phyloP scores from a whole-genome alignment of 2,888 invertebrate genomes.

The Lamellibrachia columna region DNA sequence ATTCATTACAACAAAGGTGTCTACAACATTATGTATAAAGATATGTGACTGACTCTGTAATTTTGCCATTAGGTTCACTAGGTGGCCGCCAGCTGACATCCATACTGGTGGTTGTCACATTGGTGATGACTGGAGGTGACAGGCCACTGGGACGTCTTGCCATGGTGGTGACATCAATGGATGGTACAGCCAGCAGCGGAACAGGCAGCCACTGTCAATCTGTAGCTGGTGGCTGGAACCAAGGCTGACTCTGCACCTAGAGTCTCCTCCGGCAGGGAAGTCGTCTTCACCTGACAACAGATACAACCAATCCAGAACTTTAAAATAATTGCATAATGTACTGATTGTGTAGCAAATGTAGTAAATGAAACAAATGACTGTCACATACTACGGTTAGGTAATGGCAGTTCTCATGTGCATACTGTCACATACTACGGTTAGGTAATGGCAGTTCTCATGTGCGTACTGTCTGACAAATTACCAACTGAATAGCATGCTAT shows the following conservation, averaged over 20 bases:
- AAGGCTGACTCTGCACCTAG: neutral
- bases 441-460: too few relatives aligned
- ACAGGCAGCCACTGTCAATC: conserved; percentile 52
- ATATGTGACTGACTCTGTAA: conserved; percentile 49
- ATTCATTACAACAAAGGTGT: neutral
- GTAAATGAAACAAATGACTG: too few relatives aligned
- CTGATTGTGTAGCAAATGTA: neutral
- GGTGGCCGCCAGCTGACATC: conserved; percentile 52
- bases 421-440: too few relatives aligned
- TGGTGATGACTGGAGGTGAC: conserved; percentile 45
- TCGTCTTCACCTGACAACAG: neutral
- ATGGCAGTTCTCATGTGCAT: too few relatives aligned
- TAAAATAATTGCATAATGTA: neutral
- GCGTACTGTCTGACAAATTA: too few relatives aligned
- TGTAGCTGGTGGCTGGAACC: neutral
- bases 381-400: too few relatives aligned
- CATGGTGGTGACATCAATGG: conserved; percentile 52
- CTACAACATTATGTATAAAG: neutral
- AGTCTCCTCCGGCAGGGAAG: neutral
- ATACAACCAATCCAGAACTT: neutral
- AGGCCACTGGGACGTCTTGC: conserved; percentile 54
- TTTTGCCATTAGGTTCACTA: conserved; percentile 57
- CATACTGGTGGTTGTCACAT: conserved; percentile 47
- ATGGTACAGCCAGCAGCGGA: conserved; percentile 58
- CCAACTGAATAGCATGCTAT: too few relatives aligned